These are phyloP conservation scores for Anaspis maculata DNA, from an alignment of 2,888 invertebrate genomes.

Conservation along the genomic window DNA sequence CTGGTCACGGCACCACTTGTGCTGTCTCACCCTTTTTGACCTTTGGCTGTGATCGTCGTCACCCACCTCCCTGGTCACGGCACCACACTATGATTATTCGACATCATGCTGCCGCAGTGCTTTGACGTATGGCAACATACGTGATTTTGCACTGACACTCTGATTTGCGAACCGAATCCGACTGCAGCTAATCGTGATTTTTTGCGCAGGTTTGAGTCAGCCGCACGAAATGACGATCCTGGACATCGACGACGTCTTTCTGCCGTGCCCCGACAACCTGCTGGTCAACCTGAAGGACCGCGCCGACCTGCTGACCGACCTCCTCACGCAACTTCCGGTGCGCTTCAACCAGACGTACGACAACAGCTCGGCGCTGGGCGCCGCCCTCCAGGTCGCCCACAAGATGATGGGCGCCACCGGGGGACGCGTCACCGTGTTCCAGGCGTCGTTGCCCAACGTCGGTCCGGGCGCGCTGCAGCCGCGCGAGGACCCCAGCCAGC, in stretches of 20 bases:
- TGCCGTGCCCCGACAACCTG: slow-evolving; percentile 88
- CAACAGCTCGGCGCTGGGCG: slow-evolving; percentile 80
- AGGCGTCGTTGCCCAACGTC: slow-evolving; percentile 75
- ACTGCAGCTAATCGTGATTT: too few species aligned
- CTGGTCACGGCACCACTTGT: too few species aligned
- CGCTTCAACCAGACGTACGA: slow-evolving; percentile 56
- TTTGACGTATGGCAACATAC: too few species aligned
- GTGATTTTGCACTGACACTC: too few species aligned
- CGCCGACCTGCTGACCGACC: slow-evolving; percentile 64
- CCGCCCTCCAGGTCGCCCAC: slow-evolving; percentile 86
- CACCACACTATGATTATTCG: too few species aligned
- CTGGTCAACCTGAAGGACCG: slow-evolving; percentile 86
- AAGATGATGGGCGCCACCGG: slow-evolving; percentile 90
- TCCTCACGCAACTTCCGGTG: slow-evolving; percentile 69
- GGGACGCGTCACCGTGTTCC: slow-evolving; percentile 91
- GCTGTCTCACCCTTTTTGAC: too few species aligned
- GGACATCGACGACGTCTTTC: slow-evolving; percentile 90
- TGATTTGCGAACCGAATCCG: too few species aligned
- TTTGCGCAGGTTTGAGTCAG: slow-evolving; percentile 68
- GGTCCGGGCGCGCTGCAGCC: slow-evolving; percentile 83
- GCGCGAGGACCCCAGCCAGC: slow-evolving; percentile 82
- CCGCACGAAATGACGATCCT: slow-evolving; percentile 86
- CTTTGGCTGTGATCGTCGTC: too few species aligned
- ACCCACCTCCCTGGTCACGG: too few species aligned
- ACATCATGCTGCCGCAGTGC: too few species aligned